These are phyloP conservation scores for Anguilla rostrata DNA, from an alignment of 2,113 vertebrate genomes.

Conservation along the genomic window DNA sequence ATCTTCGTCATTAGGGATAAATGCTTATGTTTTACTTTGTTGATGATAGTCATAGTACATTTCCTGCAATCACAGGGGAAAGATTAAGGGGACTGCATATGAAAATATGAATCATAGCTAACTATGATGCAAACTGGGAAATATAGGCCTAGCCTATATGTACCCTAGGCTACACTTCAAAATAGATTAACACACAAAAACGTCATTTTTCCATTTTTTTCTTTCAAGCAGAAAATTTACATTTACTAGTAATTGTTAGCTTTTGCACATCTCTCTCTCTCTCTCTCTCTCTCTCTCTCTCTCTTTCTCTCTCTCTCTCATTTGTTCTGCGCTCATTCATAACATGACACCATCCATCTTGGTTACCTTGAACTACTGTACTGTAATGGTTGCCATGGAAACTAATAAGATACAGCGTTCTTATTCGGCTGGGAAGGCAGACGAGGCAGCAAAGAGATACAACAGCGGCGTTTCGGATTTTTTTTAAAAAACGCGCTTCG, in stretches of 20 bases:
- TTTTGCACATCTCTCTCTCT: not conserved
- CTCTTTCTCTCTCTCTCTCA: not conserved
- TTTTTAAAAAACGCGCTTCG: not conserved
- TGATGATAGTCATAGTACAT: not conserved
- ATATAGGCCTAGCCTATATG: too few relatives aligned
- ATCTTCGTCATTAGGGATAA: too few relatives aligned
- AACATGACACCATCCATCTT: not conserved
- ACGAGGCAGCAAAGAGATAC: not conserved
- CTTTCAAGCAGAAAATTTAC: not conserved
- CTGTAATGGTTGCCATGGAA: slow-evolving; percentile 17
- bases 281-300: not conserved
- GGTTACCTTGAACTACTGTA: slow-evolving; percentile 14
- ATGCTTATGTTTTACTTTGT: not conserved
- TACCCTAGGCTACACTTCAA: too few relatives aligned
- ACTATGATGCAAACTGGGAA: too few relatives aligned
- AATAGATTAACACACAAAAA: too few relatives aligned
- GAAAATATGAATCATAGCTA: too few relatives aligned
- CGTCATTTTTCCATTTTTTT: not conserved
- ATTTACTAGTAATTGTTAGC: not conserved
- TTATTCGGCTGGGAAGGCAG: not conserved
- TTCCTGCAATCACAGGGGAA: too few relatives aligned
- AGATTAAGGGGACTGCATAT: too few relatives aligned
- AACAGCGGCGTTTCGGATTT: not conserved
- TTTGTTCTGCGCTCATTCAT: slow-evolving; percentile 7
- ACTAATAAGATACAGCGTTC: not conserved